phyloP scores from a whole-genome alignment of 1,140 invertebrate genomes.

The Pachyrhynchus sulphureomaculatus region DNA sequence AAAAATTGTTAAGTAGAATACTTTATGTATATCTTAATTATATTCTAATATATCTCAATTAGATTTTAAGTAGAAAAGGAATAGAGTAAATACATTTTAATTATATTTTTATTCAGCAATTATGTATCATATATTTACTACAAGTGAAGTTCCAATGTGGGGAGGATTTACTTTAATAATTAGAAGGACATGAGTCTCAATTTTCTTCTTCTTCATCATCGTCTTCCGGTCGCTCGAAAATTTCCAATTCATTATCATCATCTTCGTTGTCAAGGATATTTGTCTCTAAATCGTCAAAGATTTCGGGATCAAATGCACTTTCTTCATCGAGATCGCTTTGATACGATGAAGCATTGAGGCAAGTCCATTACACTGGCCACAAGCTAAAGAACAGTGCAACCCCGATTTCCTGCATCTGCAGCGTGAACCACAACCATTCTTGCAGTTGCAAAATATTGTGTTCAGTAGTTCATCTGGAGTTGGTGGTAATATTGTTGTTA shows the following conservation, averaged over 20 bases:
- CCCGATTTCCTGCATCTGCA: slow-evolving; percentile 18
- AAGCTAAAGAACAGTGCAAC: slow-evolving; percentile 26
- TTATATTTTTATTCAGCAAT: too few species aligned
- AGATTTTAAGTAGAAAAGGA: too few species aligned
- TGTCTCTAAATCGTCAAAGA: slow-evolving; percentile 12
- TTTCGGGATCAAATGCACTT: slow-evolving; percentile 15
- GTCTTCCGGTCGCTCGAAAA: slow-evolving; percentile 18
- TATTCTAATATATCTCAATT: too few species aligned
- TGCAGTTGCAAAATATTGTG: slow-evolving; percentile 29
- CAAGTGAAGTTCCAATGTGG: too few species aligned
- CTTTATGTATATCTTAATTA: too few species aligned
- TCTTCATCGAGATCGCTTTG: slow-evolving; percentile 20
- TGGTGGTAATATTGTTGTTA: slow-evolving; percentile 39
- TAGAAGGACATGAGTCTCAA: neutral
- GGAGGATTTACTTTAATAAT: too few species aligned
- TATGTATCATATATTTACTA: too few species aligned
- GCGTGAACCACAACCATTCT: slow-evolving; percentile 10
- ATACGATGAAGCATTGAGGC: slow-evolving; percentile 17
- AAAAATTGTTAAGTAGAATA: too few species aligned
- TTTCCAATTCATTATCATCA: slow-evolving; percentile 12
- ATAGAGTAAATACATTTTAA: too few species aligned
- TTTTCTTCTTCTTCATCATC: slow-evolving; percentile 24
- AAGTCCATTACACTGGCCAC: slow-evolving; percentile 17
- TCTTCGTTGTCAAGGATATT: neutral
- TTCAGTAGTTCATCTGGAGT: slow-evolving; percentile 45